These are phyloP conservation scores for Odontamblyopus rebecca DNA, from an alignment of 2,797 vertebrate genomes.

Conservation along the genomic window DNA sequence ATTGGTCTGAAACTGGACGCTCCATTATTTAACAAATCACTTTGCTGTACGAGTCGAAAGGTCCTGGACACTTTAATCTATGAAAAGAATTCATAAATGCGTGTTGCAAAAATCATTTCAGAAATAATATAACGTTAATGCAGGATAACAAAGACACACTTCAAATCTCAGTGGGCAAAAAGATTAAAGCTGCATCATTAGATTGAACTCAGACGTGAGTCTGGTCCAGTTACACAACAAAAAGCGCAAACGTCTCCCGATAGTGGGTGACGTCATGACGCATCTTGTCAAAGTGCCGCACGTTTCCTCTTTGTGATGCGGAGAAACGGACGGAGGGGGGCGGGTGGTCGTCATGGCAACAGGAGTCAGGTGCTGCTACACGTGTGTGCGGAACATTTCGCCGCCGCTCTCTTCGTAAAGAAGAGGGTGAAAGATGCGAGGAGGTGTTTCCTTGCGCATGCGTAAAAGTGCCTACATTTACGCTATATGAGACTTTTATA, in stretches of 20 bases:
- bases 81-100: not conserved
- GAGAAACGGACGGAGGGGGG: slow-evolving; percentile 23
- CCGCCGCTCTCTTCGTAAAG: not conserved
- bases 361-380: slow-evolving; percentile 54
- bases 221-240: not conserved
- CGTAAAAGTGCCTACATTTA: not conserved
- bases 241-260: slow-evolving; percentile 3
- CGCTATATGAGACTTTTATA: not conserved
- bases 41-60: not conserved
- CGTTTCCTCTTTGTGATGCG: slow-evolving; percentile 30
- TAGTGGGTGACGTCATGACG: slow-evolving; percentile 15
- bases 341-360: slow-evolving; percentile 70
- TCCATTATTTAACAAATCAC: not conserved
- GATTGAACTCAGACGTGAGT: not conserved
- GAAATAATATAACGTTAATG: not conserved
- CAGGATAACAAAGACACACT: not conserved
- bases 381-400: slow-evolving; percentile 34
- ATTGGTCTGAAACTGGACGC: not conserved
- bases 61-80: not conserved
- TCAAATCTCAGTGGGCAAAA: not conserved
- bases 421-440: not conserved
- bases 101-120: not conserved
- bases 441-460: slow-evolving; percentile 12
- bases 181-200: not conserved
- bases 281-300: slow-evolving; percentile 10